Conservation (phyloP, 2,113 vertebrate genomes). For the Oryzias melastigma region DNA sequence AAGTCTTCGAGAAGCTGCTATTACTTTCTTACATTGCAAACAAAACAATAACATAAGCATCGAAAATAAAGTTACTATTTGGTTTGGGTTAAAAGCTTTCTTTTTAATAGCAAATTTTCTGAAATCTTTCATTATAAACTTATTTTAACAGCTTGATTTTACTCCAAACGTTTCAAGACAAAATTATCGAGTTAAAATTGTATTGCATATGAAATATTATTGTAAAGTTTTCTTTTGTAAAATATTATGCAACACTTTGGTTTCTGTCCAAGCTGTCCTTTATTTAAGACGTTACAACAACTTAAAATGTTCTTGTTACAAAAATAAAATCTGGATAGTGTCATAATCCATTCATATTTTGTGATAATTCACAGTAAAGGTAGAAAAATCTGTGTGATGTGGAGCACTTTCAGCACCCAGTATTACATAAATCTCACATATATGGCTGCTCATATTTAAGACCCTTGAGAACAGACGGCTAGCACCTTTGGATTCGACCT, state of each 20-base stretch:
- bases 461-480: slow-evolving; percentile 62
- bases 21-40: too few relatives aligned
- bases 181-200: too few relatives aligned
- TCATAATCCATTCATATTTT: slow-evolving; percentile 51
- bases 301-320: slow-evolving; percentile 74
- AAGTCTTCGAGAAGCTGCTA: too few relatives aligned
- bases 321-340: slow-evolving; percentile 75
- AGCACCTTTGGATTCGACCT: slow-evolving; percentile 61
- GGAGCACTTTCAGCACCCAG: slow-evolving; percentile 72
- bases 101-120: too few relatives aligned
- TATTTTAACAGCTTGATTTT: too few relatives aligned
- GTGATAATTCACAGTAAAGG: slow-evolving; percentile 35
- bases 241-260: slow-evolving; percentile 42
- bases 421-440: slow-evolving; percentile 68
- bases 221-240: slow-evolving; percentile 14
- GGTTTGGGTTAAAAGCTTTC: too few relatives aligned
- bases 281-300: slow-evolving; percentile 81
- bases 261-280: slow-evolving; percentile 75
- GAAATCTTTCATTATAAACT: too few relatives aligned
- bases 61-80: too few relatives aligned
- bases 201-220: neutral
- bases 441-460: slow-evolving; percentile 48
- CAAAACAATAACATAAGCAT: too few relatives aligned
- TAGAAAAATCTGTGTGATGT: slow-evolving; percentile 77
- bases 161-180: too few relatives aligned